Base-by-base conservation (phyloP, 1,140 invertebrate species). In the Drosophila pandora region DNA sequence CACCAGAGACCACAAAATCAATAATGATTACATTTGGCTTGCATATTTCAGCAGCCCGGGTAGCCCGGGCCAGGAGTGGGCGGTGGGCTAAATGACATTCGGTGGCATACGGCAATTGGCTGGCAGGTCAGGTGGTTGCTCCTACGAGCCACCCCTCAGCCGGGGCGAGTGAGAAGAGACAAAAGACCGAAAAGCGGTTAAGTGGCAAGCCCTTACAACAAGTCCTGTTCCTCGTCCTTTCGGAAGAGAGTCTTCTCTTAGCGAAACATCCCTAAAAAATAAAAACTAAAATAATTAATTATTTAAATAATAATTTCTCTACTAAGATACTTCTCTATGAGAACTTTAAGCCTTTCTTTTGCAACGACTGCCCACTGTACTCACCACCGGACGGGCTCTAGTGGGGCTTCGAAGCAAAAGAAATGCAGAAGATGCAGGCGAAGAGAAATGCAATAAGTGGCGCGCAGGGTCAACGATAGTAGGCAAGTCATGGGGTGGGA, bases 21-120 rank as follows among this genome's bases (percentile, higher is more conserved):
- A 88, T 88, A 88, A 88, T 88, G 83, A 88, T 88, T 88, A 88
- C 83, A 88, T 88, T 88, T 88, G 61, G 72, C 79, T 83, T 88
- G 84, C 83, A 88, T 88, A 88, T 88, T 83, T 88, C 75, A 87
- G 79, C 83, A 82, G 71, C 75, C 69, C 43, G 48, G 37, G 22
- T 52, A 30, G 41, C n/a, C 17, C 17, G 17, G 22, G 37, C 25
- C 37, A 22, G 23, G 32, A 61, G 48, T 41, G 72, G 62, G 34
- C 21, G 34, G 69, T 54, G 69, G 70, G 47, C 65, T 79, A 82
- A 87, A 83, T 87, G 79, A 88, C 83, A 88, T 87, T 87, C 83
- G 78, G 55, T 58, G 52, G 76, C 57, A 63, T 60, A 64, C 59
- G 79, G 47, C 73, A 82, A 82, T 76, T 82, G 73, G 63, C 61